Evolutionary conservation across 2,888 invertebrate genomes (phyloP).

Genomic region (Drosophila helvetica): DNA sequence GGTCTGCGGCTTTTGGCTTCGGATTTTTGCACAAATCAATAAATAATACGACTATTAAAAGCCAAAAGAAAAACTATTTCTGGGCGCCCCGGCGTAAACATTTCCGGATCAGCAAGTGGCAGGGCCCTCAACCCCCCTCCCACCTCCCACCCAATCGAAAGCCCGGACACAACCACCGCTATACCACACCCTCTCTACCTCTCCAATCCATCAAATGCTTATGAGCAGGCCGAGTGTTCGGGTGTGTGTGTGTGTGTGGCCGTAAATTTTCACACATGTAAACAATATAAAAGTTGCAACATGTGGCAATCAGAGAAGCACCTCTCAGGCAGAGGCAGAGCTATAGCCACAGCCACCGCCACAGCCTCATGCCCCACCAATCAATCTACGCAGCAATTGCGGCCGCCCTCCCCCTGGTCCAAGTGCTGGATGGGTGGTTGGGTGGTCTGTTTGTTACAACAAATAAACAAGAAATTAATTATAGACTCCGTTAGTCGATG

Average conservation of each 20-base stretch:
- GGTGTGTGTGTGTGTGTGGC: constrained; percentile 43
- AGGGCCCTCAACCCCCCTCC: neutral
- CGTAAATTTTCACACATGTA: constrained; percentile 68
- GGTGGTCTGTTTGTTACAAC: constrained; percentile 1
- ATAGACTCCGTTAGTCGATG: neutral
- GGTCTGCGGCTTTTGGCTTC: constrained; percentile 50
- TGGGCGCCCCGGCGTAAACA: constrained; percentile 58
- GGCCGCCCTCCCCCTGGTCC: neutral
- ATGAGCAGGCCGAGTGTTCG: constrained; percentile 45
- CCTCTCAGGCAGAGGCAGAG: neutral
- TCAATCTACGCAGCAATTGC: constrained; percentile 41
- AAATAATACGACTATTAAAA: constrained; percentile 63
- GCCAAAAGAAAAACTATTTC: constrained; percentile 42
- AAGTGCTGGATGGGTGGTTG: neutral
- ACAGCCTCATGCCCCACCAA: constrained; percentile 14
- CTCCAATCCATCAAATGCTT: constrained; percentile 70
- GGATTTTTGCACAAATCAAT: constrained; percentile 60
- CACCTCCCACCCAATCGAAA: neutral
- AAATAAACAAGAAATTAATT: neutral
- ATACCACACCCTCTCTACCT: constrained; percentile 47
- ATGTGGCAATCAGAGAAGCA: constrained; percentile 57
- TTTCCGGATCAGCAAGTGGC: constrained; percentile 1
- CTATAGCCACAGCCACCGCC: neutral
- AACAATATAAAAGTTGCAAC: constrained; percentile 76
- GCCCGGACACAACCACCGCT: constrained; percentile 9